Evolutionary conservation across 2,888 invertebrate species (phyloP).

Genomic region (Tanypteryx hageni): DNA sequence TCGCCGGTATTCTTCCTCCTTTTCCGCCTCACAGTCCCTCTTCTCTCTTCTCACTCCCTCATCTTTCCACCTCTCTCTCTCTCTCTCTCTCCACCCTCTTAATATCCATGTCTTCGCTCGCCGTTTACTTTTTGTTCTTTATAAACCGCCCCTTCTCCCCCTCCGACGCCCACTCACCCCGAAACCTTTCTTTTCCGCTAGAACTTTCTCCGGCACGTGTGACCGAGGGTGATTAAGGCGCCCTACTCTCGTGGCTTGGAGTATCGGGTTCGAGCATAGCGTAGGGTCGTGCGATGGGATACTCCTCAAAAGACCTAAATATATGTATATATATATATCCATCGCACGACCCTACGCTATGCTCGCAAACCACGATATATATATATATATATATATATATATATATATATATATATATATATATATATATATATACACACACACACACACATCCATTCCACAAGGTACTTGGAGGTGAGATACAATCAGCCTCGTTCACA

Average conservation of each 20-base stretch:
- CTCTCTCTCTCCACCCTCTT: background rate
- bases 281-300: background rate
- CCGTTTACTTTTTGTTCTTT: background rate
- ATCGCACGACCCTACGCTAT: too few species aligned
- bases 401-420: too few species aligned
- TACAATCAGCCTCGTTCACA: too few species aligned
- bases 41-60: background rate
- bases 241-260: background rate
- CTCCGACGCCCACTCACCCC: too few species aligned
- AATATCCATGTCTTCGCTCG: background rate
- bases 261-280: constrained; percentile 5
- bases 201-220: background rate
- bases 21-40: background rate
- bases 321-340: too few species aligned
- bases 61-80: background rate
- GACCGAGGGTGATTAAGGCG: background rate
- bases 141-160: too few species aligned
- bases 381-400: too few species aligned
- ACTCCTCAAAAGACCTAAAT: background rate
- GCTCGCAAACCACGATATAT: too few species aligned
- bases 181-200: background rate
- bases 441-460: too few species aligned
- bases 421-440: too few species aligned
- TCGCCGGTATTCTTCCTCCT: background rate
- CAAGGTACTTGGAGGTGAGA: too few species aligned